Evolutionary conservation across 2,797 vertebrate species (phyloP), one percentile per base, ranked within the genome.

Genomic region (Yasuhikotakia modesta): DNA sequence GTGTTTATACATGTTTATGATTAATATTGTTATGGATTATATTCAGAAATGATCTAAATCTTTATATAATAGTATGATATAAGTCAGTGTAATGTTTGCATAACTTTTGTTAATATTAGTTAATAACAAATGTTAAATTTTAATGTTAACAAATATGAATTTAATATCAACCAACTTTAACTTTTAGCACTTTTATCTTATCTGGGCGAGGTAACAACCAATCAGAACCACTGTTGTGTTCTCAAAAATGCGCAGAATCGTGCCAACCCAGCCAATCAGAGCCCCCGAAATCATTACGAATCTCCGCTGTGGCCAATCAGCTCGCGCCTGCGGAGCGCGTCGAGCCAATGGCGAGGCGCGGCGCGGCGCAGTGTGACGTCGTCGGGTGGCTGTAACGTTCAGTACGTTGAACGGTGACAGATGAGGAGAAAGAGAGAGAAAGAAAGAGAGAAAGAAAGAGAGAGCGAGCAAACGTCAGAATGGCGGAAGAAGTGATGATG

Each of bases 321-420:
- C 30, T 5, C 45, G 2, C 48, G 7, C 53, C 82, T 81, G 87
- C 82, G 58, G 70, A 79, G 12, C 0, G 3, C 0, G 12, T 13
- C 46, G 16, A 69, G 69, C 92, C 89, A 93, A 94, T 93, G 0
- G 58, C 45, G 64, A 53, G 10, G 12, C 58, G 64, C 72, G n/a
- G n/a, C n/a, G n/a, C n/a, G 79, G 75, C 35, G 82, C 77, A 78
- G 65, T 82, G 57, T 71, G 58, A 73, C 53, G 76, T 79, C 82
- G 70, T 83, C 35, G 66, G 80, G 79, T 69, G 82, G 69, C 17
- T 55, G 55, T 65, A 76, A 67, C 81, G 72, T 63, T 43, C 71
- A 55, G 66, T 70, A 70, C 81, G 78, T 81, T 74, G 79, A 72
- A 14, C 71, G 17, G 55, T 46, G 53, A 55, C 53, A 55, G 53